Conservation (phyloP, 2,888 invertebrate genomes). For the Eristalinus aeneus region DNA sequence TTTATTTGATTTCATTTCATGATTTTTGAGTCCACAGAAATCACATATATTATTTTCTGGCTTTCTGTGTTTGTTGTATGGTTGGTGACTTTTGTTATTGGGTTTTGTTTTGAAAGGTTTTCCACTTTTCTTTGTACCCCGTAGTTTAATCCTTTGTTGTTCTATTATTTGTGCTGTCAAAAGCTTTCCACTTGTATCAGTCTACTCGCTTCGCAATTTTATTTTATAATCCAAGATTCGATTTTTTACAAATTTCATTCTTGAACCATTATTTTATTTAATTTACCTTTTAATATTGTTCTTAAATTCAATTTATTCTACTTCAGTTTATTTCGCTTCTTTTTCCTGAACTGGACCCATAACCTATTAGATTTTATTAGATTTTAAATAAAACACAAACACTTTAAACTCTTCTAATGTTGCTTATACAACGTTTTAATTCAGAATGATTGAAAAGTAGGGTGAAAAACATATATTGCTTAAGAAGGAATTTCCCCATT, state of each 20-base stretch:
- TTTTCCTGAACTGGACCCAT: too few species aligned
- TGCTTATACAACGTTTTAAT: too few species aligned
- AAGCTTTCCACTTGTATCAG: slow-evolving; percentile 12
- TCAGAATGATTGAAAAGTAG: too few species aligned
- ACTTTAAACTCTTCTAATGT: too few species aligned
- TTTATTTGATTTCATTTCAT: slow-evolving; percentile 15
- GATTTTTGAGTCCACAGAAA: slow-evolving; percentile 14
- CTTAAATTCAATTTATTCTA: too few species aligned
- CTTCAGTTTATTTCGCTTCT: too few species aligned
- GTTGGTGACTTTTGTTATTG: slow-evolving; percentile 5
- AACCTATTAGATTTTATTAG: too few species aligned
- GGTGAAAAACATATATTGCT: too few species aligned
- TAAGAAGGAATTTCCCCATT: too few species aligned
- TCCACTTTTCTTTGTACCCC: slow-evolving; percentile 2
- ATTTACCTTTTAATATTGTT: too few species aligned
- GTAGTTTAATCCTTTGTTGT: slow-evolving; percentile 3
- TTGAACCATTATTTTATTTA: too few species aligned
- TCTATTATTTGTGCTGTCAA: slow-evolving; percentile 5
- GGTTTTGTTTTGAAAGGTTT: slow-evolving; percentile 4
- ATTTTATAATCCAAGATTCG: neutral
- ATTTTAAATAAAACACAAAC: too few species aligned
- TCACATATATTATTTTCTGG: slow-evolving; percentile 18
- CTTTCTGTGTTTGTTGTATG: slow-evolving; percentile 11
- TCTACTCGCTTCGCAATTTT: slow-evolving; percentile 17
- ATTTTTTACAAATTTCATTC: slow-evolving; percentile 11